These are phyloP conservation scores for Drosophila tanythrix DNA, from an alignment of 2,888 invertebrate species.

Conservation along the genomic window DNA sequence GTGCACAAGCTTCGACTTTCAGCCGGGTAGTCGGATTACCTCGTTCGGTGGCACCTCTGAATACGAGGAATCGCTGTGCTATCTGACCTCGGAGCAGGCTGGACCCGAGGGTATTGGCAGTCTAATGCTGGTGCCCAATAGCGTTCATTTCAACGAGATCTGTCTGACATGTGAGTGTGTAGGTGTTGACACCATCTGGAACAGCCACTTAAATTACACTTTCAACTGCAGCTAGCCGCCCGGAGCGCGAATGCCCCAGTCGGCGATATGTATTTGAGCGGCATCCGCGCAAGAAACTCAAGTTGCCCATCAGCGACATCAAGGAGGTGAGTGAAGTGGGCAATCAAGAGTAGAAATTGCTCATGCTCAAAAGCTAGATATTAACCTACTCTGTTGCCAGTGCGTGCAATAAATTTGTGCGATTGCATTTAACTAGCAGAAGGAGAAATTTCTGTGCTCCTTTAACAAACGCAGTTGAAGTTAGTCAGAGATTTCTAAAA, in stretches of 20 bases:
- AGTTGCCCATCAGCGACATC: slow-evolving; percentile 91
- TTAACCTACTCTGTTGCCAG: background rate
- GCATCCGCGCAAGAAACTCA: slow-evolving; percentile 93
- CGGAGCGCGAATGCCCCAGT: slow-evolving; percentile 95
- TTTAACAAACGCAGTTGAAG: background rate
- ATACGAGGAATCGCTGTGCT: slow-evolving; percentile 95
- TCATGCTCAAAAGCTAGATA: background rate
- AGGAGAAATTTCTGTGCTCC: background rate
- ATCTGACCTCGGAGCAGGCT: slow-evolving; percentile 93
- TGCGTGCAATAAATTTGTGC: slow-evolving; percentile 7
- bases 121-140: slow-evolving; percentile 94
- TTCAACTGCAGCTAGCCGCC: slow-evolving; percentile 88
- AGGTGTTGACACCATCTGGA: slow-evolving; percentile 29
- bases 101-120: slow-evolving; percentile 95
- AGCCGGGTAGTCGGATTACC: slow-evolving; percentile 93
- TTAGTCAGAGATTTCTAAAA: background rate
- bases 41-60: slow-evolving; percentile 93
- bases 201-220: slow-evolving; percentile 1
- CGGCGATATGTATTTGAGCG: slow-evolving; percentile 95
- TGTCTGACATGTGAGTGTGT: slow-evolving; percentile 92
- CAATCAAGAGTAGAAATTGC: background rate
- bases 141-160: slow-evolving; percentile 95
- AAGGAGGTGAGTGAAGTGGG: slow-evolving; percentile 88
- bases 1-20: slow-evolving; percentile 95
- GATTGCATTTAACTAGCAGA: background rate